Evolutionary conservation across 1,140 invertebrate species (phyloP).

Genomic region (Caenorhabditis tropicalis): DNA sequence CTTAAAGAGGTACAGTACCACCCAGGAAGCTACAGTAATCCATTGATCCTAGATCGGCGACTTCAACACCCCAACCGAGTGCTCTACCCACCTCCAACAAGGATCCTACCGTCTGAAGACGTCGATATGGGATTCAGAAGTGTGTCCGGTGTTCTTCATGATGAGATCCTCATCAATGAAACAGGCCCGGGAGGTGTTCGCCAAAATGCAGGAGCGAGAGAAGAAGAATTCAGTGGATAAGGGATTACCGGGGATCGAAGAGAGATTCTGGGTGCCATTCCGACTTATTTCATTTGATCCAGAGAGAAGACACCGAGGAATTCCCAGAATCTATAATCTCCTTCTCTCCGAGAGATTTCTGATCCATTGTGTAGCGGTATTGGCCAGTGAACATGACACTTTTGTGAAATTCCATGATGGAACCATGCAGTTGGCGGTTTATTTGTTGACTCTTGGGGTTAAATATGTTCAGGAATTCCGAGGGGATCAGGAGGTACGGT

Average conservation of each 20-base stretch:
- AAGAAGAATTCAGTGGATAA: background rate
- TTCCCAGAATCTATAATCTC: constrained; percentile 1
- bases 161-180: constrained; percentile 24
- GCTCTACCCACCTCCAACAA: background rate
- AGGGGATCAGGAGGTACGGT: background rate
- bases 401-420: constrained; percentile 4
- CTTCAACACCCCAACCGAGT: constrained; percentile 9
- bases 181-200: background rate
- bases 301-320: background rate
- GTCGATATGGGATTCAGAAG: constrained; percentile 36
- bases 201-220: background rate
- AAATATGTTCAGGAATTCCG: background rate
- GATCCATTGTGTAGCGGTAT: background rate
- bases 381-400: background rate
- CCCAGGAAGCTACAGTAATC: too few species aligned
- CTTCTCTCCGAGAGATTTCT: constrained; percentile 33
- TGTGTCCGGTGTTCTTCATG: constrained; percentile 46
- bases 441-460: constrained; percentile 37
- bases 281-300: background rate
- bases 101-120: constrained; percentile 9
- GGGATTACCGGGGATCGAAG: background rate
- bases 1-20: constrained; percentile 15
- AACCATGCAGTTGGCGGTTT: constrained; percentile 46
- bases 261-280: constrained; percentile 6
- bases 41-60: constrained; percentile 34